Base-by-base conservation (phyloP, 2,113 vertebrate species). In the Anolis carolinensis region DNA sequence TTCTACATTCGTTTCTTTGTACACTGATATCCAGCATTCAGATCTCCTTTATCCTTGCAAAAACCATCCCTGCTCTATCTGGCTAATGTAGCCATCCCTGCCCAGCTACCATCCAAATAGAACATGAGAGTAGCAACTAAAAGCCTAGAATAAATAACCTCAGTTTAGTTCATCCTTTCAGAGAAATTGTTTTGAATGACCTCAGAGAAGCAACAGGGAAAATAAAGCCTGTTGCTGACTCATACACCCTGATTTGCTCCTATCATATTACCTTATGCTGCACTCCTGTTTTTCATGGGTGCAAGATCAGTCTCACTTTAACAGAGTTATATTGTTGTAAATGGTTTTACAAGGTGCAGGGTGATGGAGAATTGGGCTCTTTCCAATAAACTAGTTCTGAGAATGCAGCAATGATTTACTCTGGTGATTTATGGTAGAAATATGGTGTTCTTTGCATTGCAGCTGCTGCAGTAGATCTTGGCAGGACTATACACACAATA, bases 391-490 rank as follows among this genome's bases (percentile, higher is more conserved):
- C 36, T 8, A 16, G 52, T 30, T 48, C 30, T 48, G n/a, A 79
- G 16, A 84, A 18, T n/a, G 7, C 30, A 81, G 70, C 70, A 73
- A 75, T 81, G 14, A 75, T 74, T 86, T 86, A 86, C 70, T 52
- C 71, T 52, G 39, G 59, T 5, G 85, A 86, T 86, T 81, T 86
- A 81, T 81, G 21, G 59, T 16, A 67, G 78, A 86, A 86, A 65
- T 81, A 86, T 50, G 23, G 55, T 73, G 71, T 74, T 81, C 78
- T 81, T 81, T 86, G 74, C 71, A 74, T 52, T 86, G 85, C 59
- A 81, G 59, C 85, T 75, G 55, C 78, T 86, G 85, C 71, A 81
- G 70, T 86, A 74, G 78, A 86, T 81, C 78, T 86, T 81, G 85
- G 78, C 78, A 86, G 70, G 50, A 74, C 70, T 75, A 50, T n/a